Conservation (phyloP, 2,888 invertebrate species). For the Teleiodes luculella region DNA sequence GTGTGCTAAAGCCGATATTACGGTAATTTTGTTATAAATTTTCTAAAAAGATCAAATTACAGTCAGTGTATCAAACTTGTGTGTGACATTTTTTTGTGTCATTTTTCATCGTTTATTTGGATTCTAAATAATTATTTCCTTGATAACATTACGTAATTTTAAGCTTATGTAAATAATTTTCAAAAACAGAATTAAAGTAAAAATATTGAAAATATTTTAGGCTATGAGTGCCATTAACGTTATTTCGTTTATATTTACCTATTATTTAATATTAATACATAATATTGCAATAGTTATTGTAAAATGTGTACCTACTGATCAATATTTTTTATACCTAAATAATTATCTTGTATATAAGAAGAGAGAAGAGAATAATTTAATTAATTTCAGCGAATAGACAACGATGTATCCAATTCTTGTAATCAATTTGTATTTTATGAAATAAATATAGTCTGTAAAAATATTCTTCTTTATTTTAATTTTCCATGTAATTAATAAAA, state of each 20-base stretch:
- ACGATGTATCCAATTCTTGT: slow-evolving; percentile 46
- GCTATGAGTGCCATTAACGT: slow-evolving; percentile 74
- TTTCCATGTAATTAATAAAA: not conserved
- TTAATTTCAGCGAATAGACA: slow-evolving; percentile 36
- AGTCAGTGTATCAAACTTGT: too few relatives aligned
- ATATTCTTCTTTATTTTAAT: slow-evolving; percentile 8
- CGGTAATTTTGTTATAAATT: too few relatives aligned
- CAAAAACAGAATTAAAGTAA: slow-evolving; percentile 1
- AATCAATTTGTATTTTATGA: slow-evolving; percentile 32
- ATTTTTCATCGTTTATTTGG: too few relatives aligned
- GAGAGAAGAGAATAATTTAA: slow-evolving; percentile 12
- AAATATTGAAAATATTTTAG: slow-evolving; percentile 52
- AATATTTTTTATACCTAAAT: not conserved
- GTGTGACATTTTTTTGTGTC: too few relatives aligned
- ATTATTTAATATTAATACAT: slow-evolving; percentile 30
- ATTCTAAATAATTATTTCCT: too few relatives aligned
- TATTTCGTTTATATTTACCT: slow-evolving; percentile 47
- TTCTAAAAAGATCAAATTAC: too few relatives aligned
- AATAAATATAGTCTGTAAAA: slow-evolving; percentile 30
- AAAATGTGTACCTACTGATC: slow-evolving; percentile 6
- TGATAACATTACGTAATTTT: not conserved
- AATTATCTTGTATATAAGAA: slow-evolving; percentile 13
- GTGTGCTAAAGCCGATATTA: too few relatives aligned
- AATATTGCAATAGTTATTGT: not conserved
- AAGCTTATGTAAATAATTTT: slow-evolving; percentile 8